Conservation (phyloP, 2,113 vertebrate genomes). For the Ariopsis seemanni region DNA sequence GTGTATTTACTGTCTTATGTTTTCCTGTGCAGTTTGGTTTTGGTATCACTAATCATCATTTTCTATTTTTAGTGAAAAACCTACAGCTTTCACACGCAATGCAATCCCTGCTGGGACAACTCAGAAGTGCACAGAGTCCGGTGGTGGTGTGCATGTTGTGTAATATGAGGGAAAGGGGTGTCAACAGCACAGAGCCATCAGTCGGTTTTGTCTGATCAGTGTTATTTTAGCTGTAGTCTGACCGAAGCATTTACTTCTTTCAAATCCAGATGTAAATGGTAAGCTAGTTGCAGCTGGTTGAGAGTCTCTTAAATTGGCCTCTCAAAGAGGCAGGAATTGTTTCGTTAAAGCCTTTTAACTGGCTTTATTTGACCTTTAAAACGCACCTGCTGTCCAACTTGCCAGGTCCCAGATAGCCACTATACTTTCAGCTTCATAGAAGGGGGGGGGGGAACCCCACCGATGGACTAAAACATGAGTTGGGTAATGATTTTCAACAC, state of each 20-base stretch:
- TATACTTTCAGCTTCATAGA: neutral
- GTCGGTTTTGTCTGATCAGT: slow-evolving; percentile 52
- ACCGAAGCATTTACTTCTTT: slow-evolving; percentile 30
- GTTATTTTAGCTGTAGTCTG: slow-evolving; percentile 44
- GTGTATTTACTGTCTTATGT: slow-evolving; percentile 34
- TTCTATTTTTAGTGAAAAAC: slow-evolving; percentile 21
- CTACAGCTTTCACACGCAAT: slow-evolving; percentile 28
- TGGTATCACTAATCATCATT: slow-evolving; percentile 27
- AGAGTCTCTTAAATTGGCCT: neutral
- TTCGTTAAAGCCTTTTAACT: slow-evolving; percentile 21
- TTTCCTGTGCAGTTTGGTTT: slow-evolving; percentile 14
- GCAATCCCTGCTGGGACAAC: slow-evolving; percentile 32
- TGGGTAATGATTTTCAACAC: neutral
- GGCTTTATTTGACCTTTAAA: slow-evolving; percentile 2
- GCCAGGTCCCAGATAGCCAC: neutral
- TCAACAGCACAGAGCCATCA: slow-evolving; percentile 27
- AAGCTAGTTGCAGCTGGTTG: slow-evolving; percentile 8
- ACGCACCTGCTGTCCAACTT: neutral
- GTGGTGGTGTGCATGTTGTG: slow-evolving; percentile 31
- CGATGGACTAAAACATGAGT: neutral
- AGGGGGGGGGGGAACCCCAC: neutral
- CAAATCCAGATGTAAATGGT: neutral
- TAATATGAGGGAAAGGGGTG: slow-evolving; percentile 12
- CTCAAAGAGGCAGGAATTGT: neutral
- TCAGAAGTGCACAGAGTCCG: slow-evolving; percentile 2